Evolutionary conservation across 1,140 invertebrate species (phyloP), one percentile per base, ranked within the genome.

Genomic region (Aethina tumida): DNA sequence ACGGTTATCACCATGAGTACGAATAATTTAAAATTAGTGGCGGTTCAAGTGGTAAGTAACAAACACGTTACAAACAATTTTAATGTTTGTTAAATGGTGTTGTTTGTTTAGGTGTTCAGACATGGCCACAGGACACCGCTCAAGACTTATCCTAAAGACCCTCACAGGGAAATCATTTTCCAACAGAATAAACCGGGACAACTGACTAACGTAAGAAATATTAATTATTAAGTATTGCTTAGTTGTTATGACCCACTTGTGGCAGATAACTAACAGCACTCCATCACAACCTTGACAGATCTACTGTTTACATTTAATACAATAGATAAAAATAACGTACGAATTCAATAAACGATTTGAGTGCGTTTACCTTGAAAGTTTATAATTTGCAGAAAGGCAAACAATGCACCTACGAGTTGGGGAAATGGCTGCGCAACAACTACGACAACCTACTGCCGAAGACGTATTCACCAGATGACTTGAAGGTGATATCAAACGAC

Each of bases 331-430:
- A n/a, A n/a, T n/a, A 9, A n/a, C 28, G n/a, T 24, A 7, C 22
- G 22, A 24, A 7, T 24, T 24, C n/a, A 24, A 7, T n/a, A 24
- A 24, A 24, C 22, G 22, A 24, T 24, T n/a, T 24, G n/a, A 7
- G 7, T 7, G 7, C 7, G 7, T 24, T 7, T 24, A 7, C n/a
- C n/a, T 21, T n/a, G n/a, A 7, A n/a, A n/a, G n/a, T n/a, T n/a
- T n/a, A n/a, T n/a, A n/a, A n/a, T 35, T 47, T 49, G 9, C 47
- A 80, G 77, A 59, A 62, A 49, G 79, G 79, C 28, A 74, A 75
- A 62, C 51, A 59, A 35, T 64, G 71, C 41, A 69, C 77, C 39
- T 81, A 71, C 50, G 60, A 70, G 45, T 65, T 70, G 50, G 79
- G 79, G 13, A 45, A 67, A 32, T 77, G 64, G 53, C 48, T 81